phyloP scores from a whole-genome alignment of 2,888 invertebrate genomes.

The Diachrysia chrysitis region DNA sequence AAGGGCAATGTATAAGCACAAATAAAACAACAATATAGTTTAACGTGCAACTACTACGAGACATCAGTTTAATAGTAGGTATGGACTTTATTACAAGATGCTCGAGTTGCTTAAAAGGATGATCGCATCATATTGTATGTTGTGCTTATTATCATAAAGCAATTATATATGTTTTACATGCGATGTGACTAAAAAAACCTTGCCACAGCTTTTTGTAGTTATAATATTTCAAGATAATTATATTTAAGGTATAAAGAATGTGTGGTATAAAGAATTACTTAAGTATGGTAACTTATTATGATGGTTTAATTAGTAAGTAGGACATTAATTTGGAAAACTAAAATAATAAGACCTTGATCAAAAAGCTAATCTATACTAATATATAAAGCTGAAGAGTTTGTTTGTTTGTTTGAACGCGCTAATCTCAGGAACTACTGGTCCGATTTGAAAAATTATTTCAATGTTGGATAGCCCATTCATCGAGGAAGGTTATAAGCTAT shows the following conservation, averaged over 20 bases:
- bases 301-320: too few relatives aligned
- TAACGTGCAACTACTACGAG: not conserved
- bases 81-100: not conserved
- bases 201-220: conserved; percentile 10
- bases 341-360: too few relatives aligned
- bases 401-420: too few relatives aligned
- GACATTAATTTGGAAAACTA: too few relatives aligned
- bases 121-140: conserved; percentile 21
- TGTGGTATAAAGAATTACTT: too few relatives aligned
- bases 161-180: conserved; percentile 16
- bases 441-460: too few relatives aligned
- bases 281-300: not conserved
- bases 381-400: too few relatives aligned
- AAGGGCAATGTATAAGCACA: not conserved
- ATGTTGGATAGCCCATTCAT: too few relatives aligned
- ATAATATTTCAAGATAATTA: conserved; percentile 17
- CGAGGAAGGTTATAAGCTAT: too few relatives aligned
- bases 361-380: too few relatives aligned
- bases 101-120: conserved; percentile 13
- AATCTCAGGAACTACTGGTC: too few relatives aligned
- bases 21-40: not conserved
- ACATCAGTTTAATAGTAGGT: not conserved
- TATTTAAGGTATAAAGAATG: conserved; percentile 3
- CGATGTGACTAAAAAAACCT: too few relatives aligned
- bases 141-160: conserved; percentile 23